Evolutionary conservation across 2,797 vertebrate genomes (phyloP), one percentile per base, ranked within the genome.

Genomic region (Danionella dracula): DNA sequence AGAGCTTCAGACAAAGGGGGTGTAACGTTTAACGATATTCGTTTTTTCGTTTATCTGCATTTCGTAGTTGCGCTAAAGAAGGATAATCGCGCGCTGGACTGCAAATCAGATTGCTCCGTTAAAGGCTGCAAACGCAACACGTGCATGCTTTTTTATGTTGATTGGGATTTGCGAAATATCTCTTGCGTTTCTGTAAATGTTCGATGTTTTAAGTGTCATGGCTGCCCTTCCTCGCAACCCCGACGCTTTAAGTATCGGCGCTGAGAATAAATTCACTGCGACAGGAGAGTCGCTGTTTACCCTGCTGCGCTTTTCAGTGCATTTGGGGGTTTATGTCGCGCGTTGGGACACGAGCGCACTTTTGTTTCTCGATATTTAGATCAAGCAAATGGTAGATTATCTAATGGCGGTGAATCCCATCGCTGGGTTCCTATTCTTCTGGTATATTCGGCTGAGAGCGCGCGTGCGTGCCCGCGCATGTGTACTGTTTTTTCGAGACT

Each of bases 391-490:
- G 63, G 67, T 12, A 62, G 82, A 81, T 86, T 87, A 87, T 85
- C 87, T 83, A 82, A 90, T 88, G 89, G 86, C 87, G 88, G 87
- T 71, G 77, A 54, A 56, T 3, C 23, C 6, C 85, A 84, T 82
- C 80, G 61, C 72, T 74, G 83, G 86, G 87, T 86, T 85, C 83
- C 83, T 83, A 81, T 83, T 82, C 68, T 83, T 84, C 80, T 68
- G 49, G 85, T 67, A 78, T 76, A 79, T 84, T 85, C 82, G 83
- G 20, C 41, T 9, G 21, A 23, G n/a, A n/a, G n/a, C n/a, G n/a
- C n/a, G n/a, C n/a, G n/a, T n/a, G n/a, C n/a, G n/a, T n/a, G n/a
- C n/a, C n/a, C n/a, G 4, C 20, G 13, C 4, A 27, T 27, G 23
- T 27, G 23, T 27, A n/a, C n/a, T 49, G 23, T 78, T 72, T 65